Conservation (phyloP, 2,888 invertebrate genomes). For the Callosobruchus maculatus region DNA sequence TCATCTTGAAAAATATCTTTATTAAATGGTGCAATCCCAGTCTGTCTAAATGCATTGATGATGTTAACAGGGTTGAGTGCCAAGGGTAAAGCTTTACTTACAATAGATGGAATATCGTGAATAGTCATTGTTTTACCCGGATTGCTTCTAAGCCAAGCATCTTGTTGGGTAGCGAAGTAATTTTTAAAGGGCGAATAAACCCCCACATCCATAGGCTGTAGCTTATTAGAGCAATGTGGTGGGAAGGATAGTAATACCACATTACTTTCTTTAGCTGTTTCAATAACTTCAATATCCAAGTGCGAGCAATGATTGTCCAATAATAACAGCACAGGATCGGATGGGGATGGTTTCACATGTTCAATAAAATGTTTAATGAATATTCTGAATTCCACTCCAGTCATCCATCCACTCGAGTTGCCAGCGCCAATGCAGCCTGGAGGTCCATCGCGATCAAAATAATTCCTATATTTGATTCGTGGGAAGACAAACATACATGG, state of each 20-base stretch:
- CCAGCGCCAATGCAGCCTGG: not conserved
- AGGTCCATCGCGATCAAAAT: not conserved
- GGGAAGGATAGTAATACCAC: not conserved
- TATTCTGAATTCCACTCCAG: not conserved
- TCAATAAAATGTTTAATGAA: no score
- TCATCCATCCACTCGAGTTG: not conserved
- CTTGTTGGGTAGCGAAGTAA: not conserved
- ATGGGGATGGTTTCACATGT: not conserved
- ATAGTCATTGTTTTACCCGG: not conserved
- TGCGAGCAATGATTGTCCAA: no score
- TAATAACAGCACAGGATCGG: not conserved
- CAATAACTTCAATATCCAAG: not conserved
- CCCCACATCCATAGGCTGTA: not conserved
- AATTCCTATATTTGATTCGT: not conserved
- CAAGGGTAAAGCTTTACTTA: not conserved
- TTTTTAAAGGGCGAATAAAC: not conserved
- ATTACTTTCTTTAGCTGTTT: not conserved
- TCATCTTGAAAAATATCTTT: not conserved
- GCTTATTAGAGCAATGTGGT: not conserved
- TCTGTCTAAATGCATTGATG: not conserved
- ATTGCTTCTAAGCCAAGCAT: not conserved
- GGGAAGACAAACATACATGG: no score
- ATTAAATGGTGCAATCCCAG: not conserved
- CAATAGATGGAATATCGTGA: not conserved
- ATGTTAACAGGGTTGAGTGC: not conserved